These are phyloP conservation scores for Okamejei kenojei DNA, from an alignment of 2,797 vertebrate species.

Conservation along the genomic window DNA sequence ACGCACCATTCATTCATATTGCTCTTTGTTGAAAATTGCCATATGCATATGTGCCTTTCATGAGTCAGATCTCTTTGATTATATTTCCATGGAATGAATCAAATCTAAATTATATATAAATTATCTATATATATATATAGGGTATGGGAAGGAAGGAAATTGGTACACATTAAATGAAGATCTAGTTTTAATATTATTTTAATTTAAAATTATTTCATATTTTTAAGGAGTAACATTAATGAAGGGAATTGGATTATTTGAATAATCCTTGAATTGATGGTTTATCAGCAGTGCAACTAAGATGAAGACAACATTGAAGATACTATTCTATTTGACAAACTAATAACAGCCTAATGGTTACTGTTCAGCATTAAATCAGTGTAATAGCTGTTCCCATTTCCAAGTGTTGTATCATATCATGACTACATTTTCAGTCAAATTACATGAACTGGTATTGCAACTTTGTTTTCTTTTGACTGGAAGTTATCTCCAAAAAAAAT, in stretches of 20 bases:
- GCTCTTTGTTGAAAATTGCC: background rate
- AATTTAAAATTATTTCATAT: background rate
- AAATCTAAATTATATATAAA: background rate
- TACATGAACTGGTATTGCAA: background rate
- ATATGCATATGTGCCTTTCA: background rate
- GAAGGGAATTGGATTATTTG: background rate
- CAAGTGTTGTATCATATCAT: background rate
- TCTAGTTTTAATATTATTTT: background rate
- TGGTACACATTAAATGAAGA: background rate
- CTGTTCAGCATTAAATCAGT: background rate
- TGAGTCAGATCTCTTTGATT: background rate
- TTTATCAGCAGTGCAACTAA: no score
- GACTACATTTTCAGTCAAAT: background rate
- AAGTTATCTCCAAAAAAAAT: background rate
- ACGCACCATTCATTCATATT: background rate
- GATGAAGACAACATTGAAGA: background rate
- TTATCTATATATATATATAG: no score
- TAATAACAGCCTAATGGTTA: background rate
- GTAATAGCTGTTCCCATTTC: background rate
- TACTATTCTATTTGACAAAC: background rate
- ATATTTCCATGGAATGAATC: background rate
- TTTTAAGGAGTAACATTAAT: background rate
- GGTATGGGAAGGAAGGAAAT: background rate
- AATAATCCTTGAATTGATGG: background rate
- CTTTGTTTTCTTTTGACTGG: background rate